Evolutionary conservation across 2,888 invertebrate species (phyloP), one percentile per base, ranked within the genome.

Genomic region (Chrysolina americana): DNA sequence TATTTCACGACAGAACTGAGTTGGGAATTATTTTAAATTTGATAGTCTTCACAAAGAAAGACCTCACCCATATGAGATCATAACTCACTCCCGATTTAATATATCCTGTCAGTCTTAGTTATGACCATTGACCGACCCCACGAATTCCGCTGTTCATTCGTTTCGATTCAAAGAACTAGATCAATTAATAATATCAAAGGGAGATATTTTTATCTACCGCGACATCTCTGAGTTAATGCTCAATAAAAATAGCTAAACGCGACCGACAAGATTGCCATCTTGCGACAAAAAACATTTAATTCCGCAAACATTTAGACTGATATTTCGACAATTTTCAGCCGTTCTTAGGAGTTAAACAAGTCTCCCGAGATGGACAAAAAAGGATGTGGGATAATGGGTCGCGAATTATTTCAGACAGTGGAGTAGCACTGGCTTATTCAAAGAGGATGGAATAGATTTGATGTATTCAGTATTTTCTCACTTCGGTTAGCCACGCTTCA

Each of bases 261-360:
- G 48, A 63, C 70, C 70, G 73, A 73, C 71, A 68, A 68, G 71
- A 70, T 71, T 70, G 71, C 65, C 65, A 74, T 76, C 68, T 73
- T 70, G 21, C 59, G 13, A 70, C 71, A 79, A 79, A 76, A 78
- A 78, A 76, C 75, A 77, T 78, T 78, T 79, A 78, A 78, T 78
- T 71, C 72, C 72, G 72, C 73, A 76, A 78, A 80, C 78, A 79
- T 77, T 79, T 73, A 73, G 71, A 73, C 70, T 75, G 78, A 79
- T 77, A 78, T 78, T 78, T 80, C 77, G 77, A 74, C 77, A 76
- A 79, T 78, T 78, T 75, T 68, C 76, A 68, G 65, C 59, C 68
- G 36, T 71, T 75, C 75, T 72, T 70, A 72, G 66, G 72, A 76
- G 64, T 71, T 71, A 71, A 74, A 71, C 73, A 19, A 65, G 56